phyloP scores from a whole-genome alignment of 2,797 vertebrate genomes.

The Sebastolobus altivelis region DNA sequence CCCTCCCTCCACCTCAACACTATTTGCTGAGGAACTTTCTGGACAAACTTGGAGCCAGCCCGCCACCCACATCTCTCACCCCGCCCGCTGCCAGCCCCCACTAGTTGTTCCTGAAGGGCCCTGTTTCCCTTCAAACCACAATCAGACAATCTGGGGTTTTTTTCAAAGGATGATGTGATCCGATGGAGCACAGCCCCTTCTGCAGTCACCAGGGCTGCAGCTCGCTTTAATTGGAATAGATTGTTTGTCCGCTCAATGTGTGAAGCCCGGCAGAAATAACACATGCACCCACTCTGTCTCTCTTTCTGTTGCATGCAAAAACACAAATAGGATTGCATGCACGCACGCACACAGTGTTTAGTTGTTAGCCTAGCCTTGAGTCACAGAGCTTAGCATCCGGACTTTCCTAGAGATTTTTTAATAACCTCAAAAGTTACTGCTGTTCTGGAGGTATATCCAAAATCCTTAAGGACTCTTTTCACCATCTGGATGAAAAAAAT shows the following conservation, averaged over 20 bases:
- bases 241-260: slow-evolving; percentile 79
- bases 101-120: slow-evolving; percentile 67
- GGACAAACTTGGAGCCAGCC: slow-evolving; percentile 47
- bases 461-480: background rate
- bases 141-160: slow-evolving; percentile 60
- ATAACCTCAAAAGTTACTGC: background rate
- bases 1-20: slow-evolving; percentile 26
- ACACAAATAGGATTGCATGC: slow-evolving; percentile 9
- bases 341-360: slow-evolving; percentile 3
- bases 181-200: slow-evolving; percentile 64
- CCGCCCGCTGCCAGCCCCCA: slow-evolving; percentile 49
- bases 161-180: slow-evolving; percentile 79
- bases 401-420: background rate
- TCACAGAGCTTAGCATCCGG: background rate
- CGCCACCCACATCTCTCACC: background rate
- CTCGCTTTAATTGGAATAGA: slow-evolving; percentile 83
- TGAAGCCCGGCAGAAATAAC: slow-evolving; percentile 78
- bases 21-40: slow-evolving; percentile 64
- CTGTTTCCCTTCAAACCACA: slow-evolving; percentile 69
- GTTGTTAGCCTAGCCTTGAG: slow-evolving; percentile 3
- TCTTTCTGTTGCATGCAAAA: slow-evolving; percentile 32
- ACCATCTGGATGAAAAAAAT: background rate
- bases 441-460: background rate
- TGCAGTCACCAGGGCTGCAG: slow-evolving; percentile 67
- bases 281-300: slow-evolving; percentile 44